Base-by-base conservation (phyloP, 2,113 vertebrate species). In the Marmota flaviventris region DNA sequence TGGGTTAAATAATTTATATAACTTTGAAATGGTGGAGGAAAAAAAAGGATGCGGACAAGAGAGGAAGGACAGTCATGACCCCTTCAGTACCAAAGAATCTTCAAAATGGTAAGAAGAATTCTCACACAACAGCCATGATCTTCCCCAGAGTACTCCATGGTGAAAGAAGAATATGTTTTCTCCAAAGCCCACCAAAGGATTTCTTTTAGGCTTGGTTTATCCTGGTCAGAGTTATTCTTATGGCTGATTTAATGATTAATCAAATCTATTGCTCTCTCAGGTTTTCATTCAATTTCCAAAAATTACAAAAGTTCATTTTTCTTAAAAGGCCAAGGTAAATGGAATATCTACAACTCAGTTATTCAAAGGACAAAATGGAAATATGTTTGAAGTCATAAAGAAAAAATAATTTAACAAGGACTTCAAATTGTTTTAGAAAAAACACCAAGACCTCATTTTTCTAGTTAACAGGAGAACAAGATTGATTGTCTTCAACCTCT, bases 341-440 rank as follows among this genome's bases (percentile, higher is more conserved):
- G 34, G 12, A 90, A 92, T 96, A 67, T 85, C 91, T 77, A 39
- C 48, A 94, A 85, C 18, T 95, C 56, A 92, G 85, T 94, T 95
- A 97, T 75, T 25, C 72, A 95, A 97, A 97, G 95, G 90, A 95
- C 88, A 96, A 91, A 95, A 85, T 61, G 34, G 39, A 67, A 93
- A 91, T 75, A 63, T 39, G 87, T 92, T 92, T 75, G 69, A 96
- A 96, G 72, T 48, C 63, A 53, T 67, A 56, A 78, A 92, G 39
- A 90, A 73, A 96, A 93, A 77, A 76, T 73, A 79, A 89, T 37
- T 89, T 90, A 95, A 72, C 39, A 93, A 94, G 75, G 8, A 91
- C 81, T 95, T 91, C n/a, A 14, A 56, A 81, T 78, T 69, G 58
- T 82, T 85, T 48, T 89, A 22, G 81, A 85, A 89, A 89, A 92